phyloP scores from a whole-genome alignment of 1,140 invertebrate species.

The Cydia fagiglandana region DNA sequence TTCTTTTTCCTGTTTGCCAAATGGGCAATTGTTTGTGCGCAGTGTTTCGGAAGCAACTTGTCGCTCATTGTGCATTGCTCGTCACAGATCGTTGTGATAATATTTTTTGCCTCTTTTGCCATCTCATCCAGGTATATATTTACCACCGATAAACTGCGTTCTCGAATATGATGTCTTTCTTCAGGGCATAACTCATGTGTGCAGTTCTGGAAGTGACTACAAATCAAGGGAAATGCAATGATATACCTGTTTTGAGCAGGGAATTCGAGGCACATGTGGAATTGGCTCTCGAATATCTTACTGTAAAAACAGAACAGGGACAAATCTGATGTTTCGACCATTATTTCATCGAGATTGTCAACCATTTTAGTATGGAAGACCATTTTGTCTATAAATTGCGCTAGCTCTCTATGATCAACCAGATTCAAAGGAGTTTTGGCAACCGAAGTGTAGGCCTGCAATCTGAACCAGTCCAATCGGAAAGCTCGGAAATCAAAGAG shows the following conservation, averaged over 20 bases:
- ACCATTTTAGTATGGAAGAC: constrained; percentile 99
- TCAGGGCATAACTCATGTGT: constrained; percentile 99
- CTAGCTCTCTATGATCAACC: constrained; percentile 92
- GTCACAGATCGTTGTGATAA: constrained; percentile 98
- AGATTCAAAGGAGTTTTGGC: constrained; percentile 90
- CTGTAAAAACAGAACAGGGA: constrained; percentile 99
- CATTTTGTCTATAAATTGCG: constrained; percentile 96
- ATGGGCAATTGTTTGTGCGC: constrained; percentile 92
- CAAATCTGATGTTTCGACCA: constrained; percentile 97
- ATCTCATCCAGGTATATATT: constrained; percentile 99
- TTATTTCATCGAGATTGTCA: constrained; percentile 98
- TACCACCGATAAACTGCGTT: constrained; percentile 96
- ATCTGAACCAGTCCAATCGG: constrained; percentile 97
- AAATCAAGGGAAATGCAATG: constrained; percentile 98
- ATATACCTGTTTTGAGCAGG: constrained; percentile 98
- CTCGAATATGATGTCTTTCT: constrained; percentile 97
- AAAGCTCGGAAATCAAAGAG: constrained; percentile 97
- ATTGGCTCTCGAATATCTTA: constrained; percentile 98
- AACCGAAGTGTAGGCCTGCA: constrained; percentile 96
- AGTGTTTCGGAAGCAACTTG: constrained; percentile 96
- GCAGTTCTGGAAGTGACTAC: constrained; percentile 98
- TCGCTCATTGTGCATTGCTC: constrained; percentile 97
- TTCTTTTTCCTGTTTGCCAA: constrained; percentile 95
- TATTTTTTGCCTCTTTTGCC: constrained; percentile 99
- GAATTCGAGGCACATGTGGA: constrained; percentile 99